Percentiles rank a stretch among this genome's conserved stretches.
Conservation (phyloP, 2,113 vertebrate species). For the Cercocebus atys region DNA sequence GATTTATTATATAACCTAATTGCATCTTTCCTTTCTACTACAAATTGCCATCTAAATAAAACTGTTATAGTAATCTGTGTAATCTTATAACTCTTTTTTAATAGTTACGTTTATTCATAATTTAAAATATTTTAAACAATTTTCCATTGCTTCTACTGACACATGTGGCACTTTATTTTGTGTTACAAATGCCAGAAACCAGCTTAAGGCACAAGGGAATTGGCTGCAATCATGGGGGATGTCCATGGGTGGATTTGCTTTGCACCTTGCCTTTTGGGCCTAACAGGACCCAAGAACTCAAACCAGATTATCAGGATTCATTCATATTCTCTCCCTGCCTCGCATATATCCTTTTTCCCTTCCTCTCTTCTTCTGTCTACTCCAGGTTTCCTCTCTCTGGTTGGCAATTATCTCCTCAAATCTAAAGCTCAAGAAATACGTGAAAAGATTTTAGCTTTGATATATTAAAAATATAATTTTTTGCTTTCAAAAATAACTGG, state of each 20-base stretch:
- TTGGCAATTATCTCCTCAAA: neutral
- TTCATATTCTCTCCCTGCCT: accelerated
- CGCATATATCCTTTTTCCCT: neutral
- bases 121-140: neutral
- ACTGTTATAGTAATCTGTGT: neutral
- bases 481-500: neutral
- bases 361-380: too few species aligned
- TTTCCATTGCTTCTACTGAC: neutral
- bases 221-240: neutral
- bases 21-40: neutral
- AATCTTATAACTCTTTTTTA: neutral
- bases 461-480: neutral
- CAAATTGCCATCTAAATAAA: neutral
- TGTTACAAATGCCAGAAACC: neutral
- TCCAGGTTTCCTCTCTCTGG: neutral
- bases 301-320: neutral
- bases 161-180: neutral
- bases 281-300: neutral
- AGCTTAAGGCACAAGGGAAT: neutral
- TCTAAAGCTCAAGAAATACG: neutral
- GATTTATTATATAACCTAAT: neutral
- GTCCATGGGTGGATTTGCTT: neutral
- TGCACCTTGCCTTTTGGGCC: neutral
- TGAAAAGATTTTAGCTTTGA: neutral
- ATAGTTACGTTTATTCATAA: neutral